A percentile compares a stretch with the other conserved stretches of the same genome.
Conservation (phyloP, 2,888 invertebrate species). For the Listrodromus nycthemerus region DNA sequence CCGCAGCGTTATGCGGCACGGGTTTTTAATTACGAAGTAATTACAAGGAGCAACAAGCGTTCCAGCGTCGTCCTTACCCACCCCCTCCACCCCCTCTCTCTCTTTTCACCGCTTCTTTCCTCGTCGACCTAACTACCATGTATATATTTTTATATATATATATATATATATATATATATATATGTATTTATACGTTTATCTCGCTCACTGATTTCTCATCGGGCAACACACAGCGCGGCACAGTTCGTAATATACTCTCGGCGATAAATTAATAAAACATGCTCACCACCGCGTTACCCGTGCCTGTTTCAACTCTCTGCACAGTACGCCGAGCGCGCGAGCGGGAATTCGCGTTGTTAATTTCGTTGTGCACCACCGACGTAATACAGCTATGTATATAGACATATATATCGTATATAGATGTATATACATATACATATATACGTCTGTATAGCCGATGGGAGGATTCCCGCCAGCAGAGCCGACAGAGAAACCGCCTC, state of each 20-base stretch:
- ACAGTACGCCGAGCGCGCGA: slow-evolving; percentile 32
- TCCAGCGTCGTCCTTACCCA: background rate
- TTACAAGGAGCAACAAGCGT: slow-evolving; percentile 74
- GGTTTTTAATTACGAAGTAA: slow-evolving; percentile 80
- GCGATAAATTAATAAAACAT: slow-evolving; percentile 83
- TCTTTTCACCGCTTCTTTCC: slow-evolving; percentile 35
- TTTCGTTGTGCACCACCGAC: slow-evolving; percentile 69
- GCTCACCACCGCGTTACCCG: slow-evolving; percentile 75
- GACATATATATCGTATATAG: no score
- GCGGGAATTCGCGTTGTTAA: slow-evolving; percentile 71
- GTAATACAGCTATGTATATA: slow-evolving; percentile 9
- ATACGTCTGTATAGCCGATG: background rate
- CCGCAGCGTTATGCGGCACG: slow-evolving; percentile 39
- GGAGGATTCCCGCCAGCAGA: slow-evolving; percentile 60
- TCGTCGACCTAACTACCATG: slow-evolving; percentile 4
- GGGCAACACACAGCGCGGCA: slow-evolving; percentile 25
- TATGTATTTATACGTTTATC: slow-evolving; percentile 43
- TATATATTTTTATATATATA: no score
- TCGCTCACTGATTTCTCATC: slow-evolving; percentile 68
- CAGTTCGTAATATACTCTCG: slow-evolving; percentile 76
- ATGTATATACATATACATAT: no score
- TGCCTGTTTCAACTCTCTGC: slow-evolving; percentile 32
- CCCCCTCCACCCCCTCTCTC: slow-evolving; percentile 40
- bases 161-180: no score
- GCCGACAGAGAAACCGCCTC: slow-evolving; percentile 62